Evolutionary conservation across 23 tunicate species (phyloP), one percentile per base, ranked within the genome.

Genomic region (Trididemnum clinides): DNA sequence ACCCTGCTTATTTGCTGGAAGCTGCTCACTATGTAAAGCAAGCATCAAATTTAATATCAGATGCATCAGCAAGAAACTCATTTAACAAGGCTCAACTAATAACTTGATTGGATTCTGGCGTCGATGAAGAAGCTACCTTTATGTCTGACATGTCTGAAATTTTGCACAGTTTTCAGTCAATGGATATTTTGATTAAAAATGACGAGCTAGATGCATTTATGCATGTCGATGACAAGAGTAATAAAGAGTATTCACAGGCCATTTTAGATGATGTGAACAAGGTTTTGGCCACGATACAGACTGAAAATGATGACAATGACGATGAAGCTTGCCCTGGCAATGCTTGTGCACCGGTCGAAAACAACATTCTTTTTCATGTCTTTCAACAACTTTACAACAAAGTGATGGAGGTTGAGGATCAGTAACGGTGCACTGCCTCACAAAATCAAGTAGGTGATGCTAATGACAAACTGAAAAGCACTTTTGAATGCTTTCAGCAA

Each of bases 1-100:
- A 64, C 31, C 86, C 82, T 82, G 86, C 86, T 82, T 54, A 64
- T 66, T 37, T 82, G 29, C 86, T 82, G 57, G 86, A 82, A 72
- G 86, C 84, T 29, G 84, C 84, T 79, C 84, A 79, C 36, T 79
- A 74, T 74, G 81, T 74, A 74, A 74, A 74, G 81, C 58, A 74
- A 37, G 58, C 81, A 74, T 74, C 58, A 77, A 77, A 79, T 25
- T 54, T 57, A 26, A 79, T 59, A 79, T 79, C 84, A 37, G 71
- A 79, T 29, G 35, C 84, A 37, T 27, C 84, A 31, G 26, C 59
- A 79, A 54, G 71, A 44, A 76, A 76, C 64, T 39, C 82, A n/a
- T 71, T 71, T 33, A 71, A 71, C 78, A 76, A 76, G 82, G 82
- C 82, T 25, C 64, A 76, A 76, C 64, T 76, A 23, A 21, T 76